Evolutionary conservation across 2,113 vertebrate species (phyloP).

Genomic region (Arenaria interpres): DNA sequence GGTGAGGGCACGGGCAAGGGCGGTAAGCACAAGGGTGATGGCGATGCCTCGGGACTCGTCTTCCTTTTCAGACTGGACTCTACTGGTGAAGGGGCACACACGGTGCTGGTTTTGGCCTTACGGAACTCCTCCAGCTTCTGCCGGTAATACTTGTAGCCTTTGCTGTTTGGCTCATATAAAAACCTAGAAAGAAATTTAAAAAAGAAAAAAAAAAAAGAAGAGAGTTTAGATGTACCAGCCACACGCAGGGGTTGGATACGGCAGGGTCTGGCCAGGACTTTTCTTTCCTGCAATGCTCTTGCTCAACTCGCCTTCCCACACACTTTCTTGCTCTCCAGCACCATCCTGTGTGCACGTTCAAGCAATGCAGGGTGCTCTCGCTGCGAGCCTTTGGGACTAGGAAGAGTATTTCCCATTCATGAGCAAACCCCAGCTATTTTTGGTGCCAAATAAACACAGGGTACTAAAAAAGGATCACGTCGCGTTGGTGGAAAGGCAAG

Average conservation of each 20-base stretch:
- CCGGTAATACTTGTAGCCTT: conserved; percentile 85
- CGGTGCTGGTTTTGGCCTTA: conserved; percentile 55
- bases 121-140: conserved; percentile 88
- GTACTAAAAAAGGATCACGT: no score
- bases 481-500: not conserved
- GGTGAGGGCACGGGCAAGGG: not conserved
- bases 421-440: not conserved
- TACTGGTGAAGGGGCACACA: not conserved
- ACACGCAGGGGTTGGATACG: accelerated
- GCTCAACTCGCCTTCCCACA: not conserved
- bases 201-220: not conserved
- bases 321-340: not conserved
- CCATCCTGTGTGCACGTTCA: not conserved
- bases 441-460: not conserved
- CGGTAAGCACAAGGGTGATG: not conserved
- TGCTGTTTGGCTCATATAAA: conserved; percentile 88
- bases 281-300: not conserved
- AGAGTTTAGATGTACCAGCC: accelerated
- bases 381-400: not conserved
- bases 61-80: conserved; percentile 51
- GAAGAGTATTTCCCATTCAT: not conserved
- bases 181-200: conserved; percentile 74
- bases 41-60: conserved; percentile 11
- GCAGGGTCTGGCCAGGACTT: not conserved
- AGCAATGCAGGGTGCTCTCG: not conserved